These are phyloP conservation scores for Amitus sp. DNA, from an alignment of 2,888 invertebrate genomes.

Conservation along the genomic window DNA sequence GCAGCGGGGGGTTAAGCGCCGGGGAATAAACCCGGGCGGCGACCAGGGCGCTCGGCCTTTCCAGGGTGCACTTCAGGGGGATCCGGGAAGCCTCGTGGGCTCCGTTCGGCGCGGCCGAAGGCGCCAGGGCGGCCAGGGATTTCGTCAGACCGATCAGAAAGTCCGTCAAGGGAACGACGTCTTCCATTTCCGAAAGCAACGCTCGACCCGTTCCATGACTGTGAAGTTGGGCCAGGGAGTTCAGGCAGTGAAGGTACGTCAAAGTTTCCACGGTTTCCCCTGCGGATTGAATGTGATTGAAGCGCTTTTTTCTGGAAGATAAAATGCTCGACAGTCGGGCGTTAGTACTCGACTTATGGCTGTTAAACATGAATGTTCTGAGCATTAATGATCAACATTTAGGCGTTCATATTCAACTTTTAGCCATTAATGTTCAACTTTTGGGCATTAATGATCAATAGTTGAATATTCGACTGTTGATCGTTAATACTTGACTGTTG, in stretches of 20 bases:
- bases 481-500: no score
- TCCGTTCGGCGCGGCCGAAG: slow-evolving; percentile 47
- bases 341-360: no score
- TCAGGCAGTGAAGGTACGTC: slow-evolving; percentile 58
- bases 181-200: slow-evolving; percentile 51
- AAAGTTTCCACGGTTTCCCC: slow-evolving; percentile 55
- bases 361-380: no score
- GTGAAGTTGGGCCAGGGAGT: slow-evolving; percentile 55
- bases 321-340: no score
- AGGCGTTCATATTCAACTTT: no score
- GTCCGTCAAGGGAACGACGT: slow-evolving; percentile 46
- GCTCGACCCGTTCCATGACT: slow-evolving; percentile 49
- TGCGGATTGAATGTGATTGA: no score
- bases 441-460: no score
- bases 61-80: slow-evolving; percentile 51
- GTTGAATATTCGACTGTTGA: no score
- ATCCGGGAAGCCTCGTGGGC: slow-evolving; percentile 52
- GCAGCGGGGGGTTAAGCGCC: slow-evolving; percentile 50
- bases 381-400: no score
- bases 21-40: slow-evolving; percentile 53
- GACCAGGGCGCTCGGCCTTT: slow-evolving; percentile 46
- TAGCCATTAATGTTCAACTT: no score
- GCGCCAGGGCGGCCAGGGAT: slow-evolving; percentile 52
- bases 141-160: slow-evolving; percentile 49
- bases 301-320: no score